Evolutionary conservation across 2,888 invertebrate species (phyloP).

Genomic region (Heliconius erato): DNA sequence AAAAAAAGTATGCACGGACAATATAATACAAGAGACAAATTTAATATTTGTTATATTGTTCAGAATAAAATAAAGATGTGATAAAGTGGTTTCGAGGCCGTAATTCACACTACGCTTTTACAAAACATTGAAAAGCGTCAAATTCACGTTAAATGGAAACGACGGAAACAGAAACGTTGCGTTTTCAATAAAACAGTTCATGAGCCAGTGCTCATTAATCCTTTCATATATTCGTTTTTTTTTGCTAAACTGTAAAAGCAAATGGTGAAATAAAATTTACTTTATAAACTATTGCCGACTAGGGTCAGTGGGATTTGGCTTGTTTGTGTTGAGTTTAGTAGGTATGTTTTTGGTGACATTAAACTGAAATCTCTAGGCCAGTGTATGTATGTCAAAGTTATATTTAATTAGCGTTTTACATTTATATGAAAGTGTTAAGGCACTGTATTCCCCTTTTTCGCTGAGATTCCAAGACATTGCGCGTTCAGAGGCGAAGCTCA

Average conservation of each 20-base stretch:
- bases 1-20: too few species aligned
- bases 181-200: constrained; percentile 29
- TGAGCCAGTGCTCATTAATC: constrained; percentile 23
- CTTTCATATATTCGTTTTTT: constrained; percentile 7
- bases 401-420: too few species aligned
- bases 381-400: too few species aligned
- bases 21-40: too few species aligned
- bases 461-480: too few species aligned
- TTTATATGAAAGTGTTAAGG: too few species aligned
- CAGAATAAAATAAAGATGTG: constrained; percentile 13
- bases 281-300: constrained; percentile 4
- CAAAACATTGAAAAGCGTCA: constrained; percentile 23
- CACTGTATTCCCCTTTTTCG: too few species aligned
- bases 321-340: background rate
- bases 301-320: background rate
- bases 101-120: constrained; percentile 7
- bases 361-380: background rate
- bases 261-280: constrained; percentile 5
- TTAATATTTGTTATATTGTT: too few species aligned
- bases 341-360: background rate
- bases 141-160: constrained; percentile 28
- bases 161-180: constrained; percentile 31
- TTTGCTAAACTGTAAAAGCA: constrained; percentile 12
- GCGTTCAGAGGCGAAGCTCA: too few species aligned
- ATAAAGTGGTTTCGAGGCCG: constrained; percentile 13